Evolutionary conservation across 1,140 invertebrate genomes (phyloP).

Genomic region (Caenorhabditis remanei): DNA sequence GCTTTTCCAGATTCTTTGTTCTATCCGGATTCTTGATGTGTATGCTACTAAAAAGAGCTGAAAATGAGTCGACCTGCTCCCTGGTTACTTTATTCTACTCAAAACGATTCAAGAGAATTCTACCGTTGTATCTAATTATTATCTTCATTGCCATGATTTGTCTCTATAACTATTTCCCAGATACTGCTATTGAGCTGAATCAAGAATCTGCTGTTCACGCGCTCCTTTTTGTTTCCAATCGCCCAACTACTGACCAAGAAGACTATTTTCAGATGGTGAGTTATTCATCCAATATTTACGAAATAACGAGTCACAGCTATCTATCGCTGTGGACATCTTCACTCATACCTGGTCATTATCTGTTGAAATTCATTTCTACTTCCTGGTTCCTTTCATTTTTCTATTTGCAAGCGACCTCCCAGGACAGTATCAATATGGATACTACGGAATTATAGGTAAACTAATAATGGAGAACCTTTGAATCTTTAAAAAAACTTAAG

Average conservation of each 20-base stretch:
- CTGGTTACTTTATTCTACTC: not conserved
- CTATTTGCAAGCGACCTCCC: not conserved
- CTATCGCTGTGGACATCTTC: conserved; percentile 9
- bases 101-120: conserved; percentile 36
- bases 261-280: conserved; percentile 7
- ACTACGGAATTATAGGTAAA: not conserved
- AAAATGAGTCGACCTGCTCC: not conserved
- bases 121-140: conserved; percentile 1
- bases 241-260: not conserved
- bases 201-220: conserved; percentile 20
- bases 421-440: not conserved
- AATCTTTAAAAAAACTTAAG: no score
- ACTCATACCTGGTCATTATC: conserved; percentile 17
- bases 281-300: not conserved
- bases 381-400: conserved; percentile 34
- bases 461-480: no score
- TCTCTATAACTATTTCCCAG: conserved; percentile 25
- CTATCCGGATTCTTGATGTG: conserved; percentile 38
- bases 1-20: conserved; percentile 32
- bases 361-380: conserved; percentile 34
- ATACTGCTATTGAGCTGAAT: conserved; percentile 15
- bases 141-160: conserved; percentile 31
- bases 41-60: conserved; percentile 9
- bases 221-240: conserved; percentile 22
- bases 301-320: not conserved